phyloP scores from a whole-genome alignment of 2,797 vertebrate genomes.

The Gymnodraco acuticeps region DNA sequence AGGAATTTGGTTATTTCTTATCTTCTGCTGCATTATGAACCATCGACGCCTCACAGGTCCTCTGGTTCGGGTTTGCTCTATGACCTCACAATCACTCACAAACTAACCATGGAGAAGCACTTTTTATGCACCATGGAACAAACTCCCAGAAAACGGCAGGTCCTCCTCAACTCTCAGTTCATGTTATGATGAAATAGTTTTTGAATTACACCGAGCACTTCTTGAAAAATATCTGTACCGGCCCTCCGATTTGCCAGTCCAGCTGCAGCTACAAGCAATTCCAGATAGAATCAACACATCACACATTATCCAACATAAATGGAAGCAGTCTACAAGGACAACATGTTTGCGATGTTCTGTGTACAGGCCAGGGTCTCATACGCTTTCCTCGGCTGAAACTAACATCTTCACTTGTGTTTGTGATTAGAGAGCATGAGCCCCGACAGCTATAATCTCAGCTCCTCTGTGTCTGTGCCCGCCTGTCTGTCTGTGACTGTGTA shows the following conservation, averaged over 20 bases:
- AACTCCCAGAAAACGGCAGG: no score
- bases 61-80: no score
- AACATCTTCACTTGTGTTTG: constrained; percentile 60
- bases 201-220: no score
- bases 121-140: no score
- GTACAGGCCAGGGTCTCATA: constrained; percentile 20
- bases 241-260: neutral
- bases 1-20: no score
- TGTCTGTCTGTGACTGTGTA: constrained; percentile 55
- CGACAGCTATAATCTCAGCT: constrained; percentile 54
- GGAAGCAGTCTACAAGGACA: constrained; percentile 1
- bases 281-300: constrained; percentile 8
- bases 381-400: constrained; percentile 30
- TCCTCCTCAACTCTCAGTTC: no score
- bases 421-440: constrained; percentile 69
- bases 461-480: constrained; percentile 48
- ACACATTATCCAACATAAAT: neutral
- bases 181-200: no score
- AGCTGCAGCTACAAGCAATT: neutral
- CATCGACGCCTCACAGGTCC: no score
- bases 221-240: neutral
- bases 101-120: no score
- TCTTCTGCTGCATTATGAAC: no score
- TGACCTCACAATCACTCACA: no score
- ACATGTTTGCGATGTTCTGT: constrained; percentile 17